Conservation (phyloP, 2,113 vertebrate genomes). For the Lophotis ruficrista region DNA sequence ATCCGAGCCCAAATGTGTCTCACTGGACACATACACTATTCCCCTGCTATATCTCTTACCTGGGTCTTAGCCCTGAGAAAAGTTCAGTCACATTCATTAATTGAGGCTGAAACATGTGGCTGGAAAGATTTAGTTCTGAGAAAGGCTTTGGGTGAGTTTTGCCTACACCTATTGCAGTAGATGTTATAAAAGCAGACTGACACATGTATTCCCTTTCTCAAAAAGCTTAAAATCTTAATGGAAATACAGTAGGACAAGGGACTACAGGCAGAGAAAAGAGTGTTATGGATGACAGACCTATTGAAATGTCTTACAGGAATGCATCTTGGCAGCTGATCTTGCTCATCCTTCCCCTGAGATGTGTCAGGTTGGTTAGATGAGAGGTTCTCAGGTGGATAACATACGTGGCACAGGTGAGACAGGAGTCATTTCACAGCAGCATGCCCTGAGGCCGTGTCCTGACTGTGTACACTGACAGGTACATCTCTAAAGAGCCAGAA, state of each 20-base stretch:
- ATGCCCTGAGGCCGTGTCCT: background rate
- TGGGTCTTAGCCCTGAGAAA: background rate
- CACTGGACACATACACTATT: background rate
- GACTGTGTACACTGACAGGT: background rate
- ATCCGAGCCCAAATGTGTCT: background rate
- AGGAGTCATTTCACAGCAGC: background rate
- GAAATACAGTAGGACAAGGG: background rate
- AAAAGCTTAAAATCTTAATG: background rate
- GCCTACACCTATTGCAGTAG: background rate
- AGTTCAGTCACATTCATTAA: background rate
- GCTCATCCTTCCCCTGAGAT: background rate
- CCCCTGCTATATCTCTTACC: background rate
- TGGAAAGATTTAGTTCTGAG: background rate
- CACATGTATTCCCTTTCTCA: background rate
- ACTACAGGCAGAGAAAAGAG: background rate
- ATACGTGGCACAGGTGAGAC: background rate
- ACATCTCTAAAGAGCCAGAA: background rate
- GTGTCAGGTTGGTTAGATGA: background rate
- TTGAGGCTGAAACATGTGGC: background rate
- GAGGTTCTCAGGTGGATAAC: background rate
- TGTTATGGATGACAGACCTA: background rate
- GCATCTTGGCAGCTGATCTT: slow-evolving; percentile 27
- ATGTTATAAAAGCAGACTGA: background rate
- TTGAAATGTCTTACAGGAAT: background rate
- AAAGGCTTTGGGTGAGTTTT: background rate